These are phyloP conservation scores for Crotalus helleri DNA, from an alignment of 2,113 vertebrate genomes.

Conservation along the genomic window DNA sequence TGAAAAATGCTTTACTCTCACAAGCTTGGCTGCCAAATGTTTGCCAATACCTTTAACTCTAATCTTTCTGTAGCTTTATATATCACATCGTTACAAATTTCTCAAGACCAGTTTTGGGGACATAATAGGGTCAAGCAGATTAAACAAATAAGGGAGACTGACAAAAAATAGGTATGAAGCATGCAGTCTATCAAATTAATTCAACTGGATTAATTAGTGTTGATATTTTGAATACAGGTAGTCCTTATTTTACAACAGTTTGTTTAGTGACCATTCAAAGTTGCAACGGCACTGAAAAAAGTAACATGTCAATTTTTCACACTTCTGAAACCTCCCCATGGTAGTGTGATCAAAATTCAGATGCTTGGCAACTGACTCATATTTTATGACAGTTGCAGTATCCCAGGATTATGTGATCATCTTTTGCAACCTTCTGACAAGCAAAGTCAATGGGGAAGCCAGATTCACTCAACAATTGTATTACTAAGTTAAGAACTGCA, in stretches of 20 bases:
- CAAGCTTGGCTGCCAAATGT: background rate
- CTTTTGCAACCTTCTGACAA: background rate
- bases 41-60: background rate
- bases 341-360: background rate
- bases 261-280: background rate
- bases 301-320: background rate
- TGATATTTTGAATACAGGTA: background rate
- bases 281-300: background rate
- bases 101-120: background rate
- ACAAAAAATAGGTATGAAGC: background rate
- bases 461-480: background rate
- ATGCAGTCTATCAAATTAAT: background rate
- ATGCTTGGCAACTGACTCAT: background rate
- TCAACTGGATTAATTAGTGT: background rate
- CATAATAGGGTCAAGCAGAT: background rate
- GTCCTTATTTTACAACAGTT: background rate
- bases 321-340: background rate
- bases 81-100: background rate
- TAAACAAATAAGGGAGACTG: background rate
- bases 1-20: background rate
- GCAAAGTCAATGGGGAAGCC: background rate
- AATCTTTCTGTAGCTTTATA: background rate
- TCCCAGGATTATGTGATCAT: background rate
- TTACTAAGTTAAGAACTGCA: background rate
- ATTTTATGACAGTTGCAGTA: background rate